These are phyloP conservation scores for Latrodectus hesperus DNA, from an alignment of 2,888 invertebrate genomes.

Conservation along the genomic window DNA sequence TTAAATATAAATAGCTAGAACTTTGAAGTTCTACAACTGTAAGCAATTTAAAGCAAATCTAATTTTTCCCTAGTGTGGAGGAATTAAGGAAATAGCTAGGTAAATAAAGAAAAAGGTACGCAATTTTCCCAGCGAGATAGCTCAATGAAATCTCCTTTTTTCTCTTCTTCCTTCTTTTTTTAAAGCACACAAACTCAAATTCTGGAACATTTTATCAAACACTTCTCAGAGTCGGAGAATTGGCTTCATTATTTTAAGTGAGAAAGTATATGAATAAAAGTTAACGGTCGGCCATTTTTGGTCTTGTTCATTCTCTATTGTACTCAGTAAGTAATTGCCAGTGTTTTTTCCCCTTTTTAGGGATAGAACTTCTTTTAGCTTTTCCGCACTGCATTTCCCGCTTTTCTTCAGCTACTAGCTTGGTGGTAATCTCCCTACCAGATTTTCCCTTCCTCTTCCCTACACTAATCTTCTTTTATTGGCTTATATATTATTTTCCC, in stretches of 20 bases:
- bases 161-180: neutral
- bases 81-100: conserved; percentile 1
- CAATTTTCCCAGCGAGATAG: neutral
- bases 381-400: neutral
- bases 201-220: conserved; percentile 48
- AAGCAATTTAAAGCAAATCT: neutral
- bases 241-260: conserved; percentile 56
- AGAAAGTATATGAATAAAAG: conserved; percentile 39
- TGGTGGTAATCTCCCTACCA: conserved; percentile 36
- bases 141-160: neutral
- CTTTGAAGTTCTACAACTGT: neutral
- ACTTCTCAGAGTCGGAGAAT: conserved; percentile 36
- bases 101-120: neutral
- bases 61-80: neutral
- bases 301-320: conserved; percentile 18
- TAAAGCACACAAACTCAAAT: conserved; percentile 40
- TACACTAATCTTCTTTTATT: conserved; percentile 63
- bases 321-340: conserved; percentile 42
- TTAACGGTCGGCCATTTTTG: conserved; percentile 51
- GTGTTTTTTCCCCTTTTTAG: conserved; percentile 31
- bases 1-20: too few relatives aligned
- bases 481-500: conserved; percentile 35
- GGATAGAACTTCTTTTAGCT: neutral
- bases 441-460: conserved; percentile 44
- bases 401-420: conserved; percentile 37